Evolutionary conservation across 2,888 invertebrate genomes (phyloP), one percentile per base, ranked within the genome.

Genomic region (Drosophila paramelanica): DNA sequence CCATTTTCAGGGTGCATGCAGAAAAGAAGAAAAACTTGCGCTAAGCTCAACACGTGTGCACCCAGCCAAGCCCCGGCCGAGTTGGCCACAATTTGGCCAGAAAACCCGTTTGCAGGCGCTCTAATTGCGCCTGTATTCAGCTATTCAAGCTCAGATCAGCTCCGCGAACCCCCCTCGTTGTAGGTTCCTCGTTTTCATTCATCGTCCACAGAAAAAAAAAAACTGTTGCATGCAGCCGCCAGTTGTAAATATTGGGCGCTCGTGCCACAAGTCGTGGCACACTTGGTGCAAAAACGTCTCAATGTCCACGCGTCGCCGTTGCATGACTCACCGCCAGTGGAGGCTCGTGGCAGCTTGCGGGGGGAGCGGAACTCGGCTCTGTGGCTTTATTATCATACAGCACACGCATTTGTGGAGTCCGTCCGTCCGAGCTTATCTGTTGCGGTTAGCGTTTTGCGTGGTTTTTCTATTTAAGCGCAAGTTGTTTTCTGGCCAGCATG

Each of bases 51-150:
- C 85, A 85, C 88, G 85, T 85, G 85, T 85, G 83, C 88, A 47
- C 27, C 45, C 33, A 38, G 65, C 79, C 81, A 81, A 82, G 79
- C 81, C 78, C 61, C 70, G 58, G 5, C 36, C 8, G 59, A 47
- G 42, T 57, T 41, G 50, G 27, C 13, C 42, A 13, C 23, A 36
- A 31, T 13, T 36, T 36, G 36, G 36, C 36, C 36, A 33, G 13
- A 20, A 75, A 86, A 86, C 87, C 88, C 68, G 87, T 88, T 87
- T 88, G 33, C 70, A 79, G 79, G 72, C 81, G 82, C 80, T 72
- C 77, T 85, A 82, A 82, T 81, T 82, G 81, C 65, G 77, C 77
- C 60, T 56, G 64, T 72, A 72, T 72, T 76, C 73, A 72, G 43
- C 46, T 68, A 55, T 39, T 11, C 53, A 33, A 11, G 13, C 55